Base-by-base conservation (phyloP, 1,140 invertebrate genomes). In the Schlechtendalia chinensis region DNA sequence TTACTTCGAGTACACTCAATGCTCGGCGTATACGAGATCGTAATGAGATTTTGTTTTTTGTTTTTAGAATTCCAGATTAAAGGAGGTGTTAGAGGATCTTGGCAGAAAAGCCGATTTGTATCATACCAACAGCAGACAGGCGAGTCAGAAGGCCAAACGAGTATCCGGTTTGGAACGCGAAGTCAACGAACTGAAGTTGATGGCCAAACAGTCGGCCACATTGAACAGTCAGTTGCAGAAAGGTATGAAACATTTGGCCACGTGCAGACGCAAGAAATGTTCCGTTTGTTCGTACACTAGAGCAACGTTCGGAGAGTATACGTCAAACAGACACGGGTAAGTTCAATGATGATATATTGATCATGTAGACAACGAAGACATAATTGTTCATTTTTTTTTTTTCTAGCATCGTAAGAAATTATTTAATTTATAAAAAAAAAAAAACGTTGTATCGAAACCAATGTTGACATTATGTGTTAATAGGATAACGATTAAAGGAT, bases 261-360 rank as follows among this genome's bases (percentile, higher is more conserved):
- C 86, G 17, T 88, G 88, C 82, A 85, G 87, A 50, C 84, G 89
- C 39, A 86, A 88, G 81, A 88, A 90, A 80, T 91, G 90, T 82
- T 90, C 89, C 4, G 87, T 91, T 56, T 91, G 90, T 83, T 84
- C 88, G 0, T 90, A 91, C 81, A 88, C 89, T 0, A 88, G 87
- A 82, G 86, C 88, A n/a, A 88, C 89, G 0, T 90, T 90, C 82
- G 87, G 88, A 45, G 88, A 89, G 81, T 87, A 89, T 72, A 86
- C 87, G 8, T 86, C 86, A 29, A 86, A 86, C 24, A 72, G 69
- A 54, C 47, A 72, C 74, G 87, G 88, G 88, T 89, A 85, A 85
- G 86, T 87, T 12, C 4, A 29, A 50, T 27, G 16, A 45, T 67
- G 10, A n/a, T 4, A 22, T 0, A 29, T 5, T 29, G 47, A 17